A percentile compares a stretch with the other conserved stretches of the same genome.
phyloP scores from a whole-genome alignment of 2,113 vertebrate species.

The Pyxicephalus adspersus region DNA sequence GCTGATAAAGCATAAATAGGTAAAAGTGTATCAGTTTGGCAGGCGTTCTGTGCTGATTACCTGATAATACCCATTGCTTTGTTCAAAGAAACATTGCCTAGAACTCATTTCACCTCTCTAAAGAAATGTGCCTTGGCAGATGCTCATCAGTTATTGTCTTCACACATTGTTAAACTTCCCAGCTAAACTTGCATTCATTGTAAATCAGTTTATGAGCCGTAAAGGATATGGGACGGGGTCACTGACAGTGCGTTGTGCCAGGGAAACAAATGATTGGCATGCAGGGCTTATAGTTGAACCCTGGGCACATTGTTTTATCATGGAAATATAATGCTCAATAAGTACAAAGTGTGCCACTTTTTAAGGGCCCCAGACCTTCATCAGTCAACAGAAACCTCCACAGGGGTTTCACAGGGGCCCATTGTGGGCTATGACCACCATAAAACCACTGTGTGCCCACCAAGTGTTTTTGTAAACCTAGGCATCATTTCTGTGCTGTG shows the following conservation, averaged over 20 bases:
- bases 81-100: neutral
- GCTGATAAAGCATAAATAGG: neutral
- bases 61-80: neutral
- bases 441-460: too few species aligned
- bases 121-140: neutral
- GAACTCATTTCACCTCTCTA: neutral
- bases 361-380: too few species aligned
- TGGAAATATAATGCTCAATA: too few species aligned
- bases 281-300: too few species aligned
- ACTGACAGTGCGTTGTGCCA: neutral
- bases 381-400: too few species aligned
- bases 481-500: too few species aligned
- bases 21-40: neutral
- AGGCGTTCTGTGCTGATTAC: neutral
- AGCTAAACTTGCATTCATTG: neutral
- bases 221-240: neutral
- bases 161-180: neutral
- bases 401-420: too few species aligned
- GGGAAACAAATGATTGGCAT: too few species aligned
- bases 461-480: too few species aligned
- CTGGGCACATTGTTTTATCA: too few species aligned
- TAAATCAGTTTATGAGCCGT: neutral
- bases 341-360: too few species aligned
- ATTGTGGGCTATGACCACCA: too few species aligned
- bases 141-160: neutral